Percentiles rank a stretch among this genome's conserved stretches.
Evolutionary conservation across 2,888 invertebrate genomes (phyloP).

Genomic region (Hydriomena furcata): DNA sequence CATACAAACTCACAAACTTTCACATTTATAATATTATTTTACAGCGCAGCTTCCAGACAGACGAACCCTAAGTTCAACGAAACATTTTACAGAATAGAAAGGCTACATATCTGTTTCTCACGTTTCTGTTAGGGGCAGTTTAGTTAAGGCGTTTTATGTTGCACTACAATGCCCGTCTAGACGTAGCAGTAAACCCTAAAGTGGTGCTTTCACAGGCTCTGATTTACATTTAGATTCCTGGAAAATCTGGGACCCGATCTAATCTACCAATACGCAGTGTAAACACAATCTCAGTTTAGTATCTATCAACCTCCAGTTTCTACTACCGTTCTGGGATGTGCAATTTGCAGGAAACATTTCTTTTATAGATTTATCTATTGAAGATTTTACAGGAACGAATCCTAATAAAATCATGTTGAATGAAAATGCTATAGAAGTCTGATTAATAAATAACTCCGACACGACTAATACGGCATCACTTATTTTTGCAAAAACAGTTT

Average conservation of each 20-base stretch:
- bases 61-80: constrained; percentile 20
- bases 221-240: constrained; percentile 33
- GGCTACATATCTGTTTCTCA: constrained; percentile 30
- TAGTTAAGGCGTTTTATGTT: constrained; percentile 32
- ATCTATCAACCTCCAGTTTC: constrained; percentile 1
- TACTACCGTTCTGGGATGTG: background rate
- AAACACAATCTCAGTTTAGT: constrained; percentile 18
- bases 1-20: background rate
- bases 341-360: constrained; percentile 2
- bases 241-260: constrained; percentile 25
- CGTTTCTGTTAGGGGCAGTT: constrained; percentile 28
- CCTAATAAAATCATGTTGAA: too few relatives aligned
- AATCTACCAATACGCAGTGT: constrained; percentile 21
- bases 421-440: too few relatives aligned
- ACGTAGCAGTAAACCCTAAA: constrained; percentile 25
- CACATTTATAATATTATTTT: constrained; percentile 14
- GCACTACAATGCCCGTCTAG: constrained; percentile 45
- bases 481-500: too few relatives aligned
- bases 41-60: constrained; percentile 13
- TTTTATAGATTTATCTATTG: background rate
- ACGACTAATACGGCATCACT: too few relatives aligned
- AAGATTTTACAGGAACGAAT: too few relatives aligned
- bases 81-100: constrained; percentile 21
- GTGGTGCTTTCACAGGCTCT: constrained; percentile 25
- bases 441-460: too few relatives aligned